Evolutionary conservation across 2,888 invertebrate genomes (phyloP).

Genomic region (Brachynemurus nebulosus): DNA sequence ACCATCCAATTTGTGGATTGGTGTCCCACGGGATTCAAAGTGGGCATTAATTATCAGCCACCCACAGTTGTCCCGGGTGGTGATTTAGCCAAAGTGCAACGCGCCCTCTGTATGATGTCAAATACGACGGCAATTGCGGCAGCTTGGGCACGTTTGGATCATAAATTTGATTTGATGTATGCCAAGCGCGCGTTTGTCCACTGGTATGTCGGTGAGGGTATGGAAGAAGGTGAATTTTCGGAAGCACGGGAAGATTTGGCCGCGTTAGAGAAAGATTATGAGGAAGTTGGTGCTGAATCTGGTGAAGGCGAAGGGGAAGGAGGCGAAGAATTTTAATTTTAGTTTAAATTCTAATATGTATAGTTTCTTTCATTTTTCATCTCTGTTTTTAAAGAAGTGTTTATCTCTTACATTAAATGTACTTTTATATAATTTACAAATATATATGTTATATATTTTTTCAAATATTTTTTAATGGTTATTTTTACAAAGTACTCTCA

Average conservation of each 20-base stretch:
- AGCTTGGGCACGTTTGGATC: conserved; percentile 51
- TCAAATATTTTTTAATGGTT: too few relatives aligned
- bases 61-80: conserved; percentile 36
- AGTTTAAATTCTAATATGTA: too few relatives aligned
- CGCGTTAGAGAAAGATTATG: conserved; percentile 54
- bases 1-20: conserved; percentile 29
- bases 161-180: conserved; percentile 56
- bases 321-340: conserved; percentile 18
- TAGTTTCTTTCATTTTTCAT: too few relatives aligned
- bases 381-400: too few relatives aligned
- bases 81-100: conserved; percentile 42
- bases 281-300: conserved; percentile 53
- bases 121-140: conserved; percentile 54
- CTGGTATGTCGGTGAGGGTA: conserved; percentile 69
- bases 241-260: conserved; percentile 64
- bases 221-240: conserved; percentile 67
- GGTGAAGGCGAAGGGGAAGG: conserved; percentile 35
- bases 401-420: too few relatives aligned
- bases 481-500: too few relatives aligned
- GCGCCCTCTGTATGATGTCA: conserved; percentile 52
- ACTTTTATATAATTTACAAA: too few relatives aligned
- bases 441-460: too few relatives aligned
- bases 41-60: conserved; percentile 37
- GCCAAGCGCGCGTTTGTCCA: conserved; percentile 55
- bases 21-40: conserved; percentile 31